Percentiles rank a stretch among this genome's conserved stretches.
Evolutionary conservation across 2,888 invertebrate species (phyloP).

Genomic region (Bugula neritina): DNA sequence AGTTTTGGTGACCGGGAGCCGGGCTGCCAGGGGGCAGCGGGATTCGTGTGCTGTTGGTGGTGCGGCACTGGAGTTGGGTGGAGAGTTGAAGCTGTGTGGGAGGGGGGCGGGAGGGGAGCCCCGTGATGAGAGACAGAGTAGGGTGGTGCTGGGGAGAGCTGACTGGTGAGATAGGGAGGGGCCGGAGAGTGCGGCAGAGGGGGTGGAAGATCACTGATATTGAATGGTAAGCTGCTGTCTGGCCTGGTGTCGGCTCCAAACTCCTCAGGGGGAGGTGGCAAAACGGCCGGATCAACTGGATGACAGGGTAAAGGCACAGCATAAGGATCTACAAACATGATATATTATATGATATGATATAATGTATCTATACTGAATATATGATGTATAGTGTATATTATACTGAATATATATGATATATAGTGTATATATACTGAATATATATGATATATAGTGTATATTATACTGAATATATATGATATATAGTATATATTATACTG

Average conservation of each 20-base stretch:
- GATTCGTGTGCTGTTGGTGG: background rate
- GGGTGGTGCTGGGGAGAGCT: background rate
- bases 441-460: background rate
- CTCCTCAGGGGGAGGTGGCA: constrained; percentile 17
- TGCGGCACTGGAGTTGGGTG: background rate
- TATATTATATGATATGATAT: too few relatives aligned
- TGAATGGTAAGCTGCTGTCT: background rate
- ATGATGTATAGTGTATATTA: background rate
- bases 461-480: background rate
- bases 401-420: background rate
- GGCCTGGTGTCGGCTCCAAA: background rate
- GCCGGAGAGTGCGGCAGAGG: constrained; percentile 19
- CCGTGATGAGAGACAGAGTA: background rate
- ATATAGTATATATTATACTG: background rate
- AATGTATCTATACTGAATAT: too few relatives aligned
- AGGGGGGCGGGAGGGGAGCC: background rate
- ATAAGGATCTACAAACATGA: constrained; percentile 9
- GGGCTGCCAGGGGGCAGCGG: background rate
- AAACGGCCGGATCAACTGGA: background rate
- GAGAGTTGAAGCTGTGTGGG: background rate
- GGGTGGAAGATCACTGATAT: constrained; percentile 15
- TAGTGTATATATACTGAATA: background rate
- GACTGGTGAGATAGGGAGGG: constrained; percentile 13
- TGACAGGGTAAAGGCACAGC: constrained; percentile 15
- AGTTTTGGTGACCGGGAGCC: background rate